A percentile compares a stretch with the other conserved stretches of the same genome.
Evolutionary conservation across 2,888 invertebrate genomes (phyloP).

Genomic region (Trichopria drosophilae): DNA sequence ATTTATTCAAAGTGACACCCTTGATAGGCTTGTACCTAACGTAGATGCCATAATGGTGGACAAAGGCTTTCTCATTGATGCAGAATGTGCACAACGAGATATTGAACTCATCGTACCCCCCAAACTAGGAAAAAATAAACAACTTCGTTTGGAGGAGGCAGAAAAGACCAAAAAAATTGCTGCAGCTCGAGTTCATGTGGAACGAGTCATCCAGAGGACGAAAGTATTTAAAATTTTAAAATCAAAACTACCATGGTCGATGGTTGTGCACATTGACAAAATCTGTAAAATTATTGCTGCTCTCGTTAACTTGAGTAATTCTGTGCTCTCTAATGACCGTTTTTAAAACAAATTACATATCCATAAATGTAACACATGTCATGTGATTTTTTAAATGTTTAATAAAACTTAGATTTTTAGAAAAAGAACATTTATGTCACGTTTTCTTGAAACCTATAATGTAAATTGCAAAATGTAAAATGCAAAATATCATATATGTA

Average conservation of each 20-base stretch:
- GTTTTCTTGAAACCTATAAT: too few relatives aligned
- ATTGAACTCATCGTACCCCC: constrained; percentile 17
- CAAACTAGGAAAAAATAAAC: constrained; percentile 4
- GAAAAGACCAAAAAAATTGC: constrained; percentile 26
- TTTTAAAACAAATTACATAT: too few relatives aligned
- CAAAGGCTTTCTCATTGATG: constrained; percentile 17
- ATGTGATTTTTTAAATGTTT: too few relatives aligned
- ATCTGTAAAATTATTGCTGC: constrained; percentile 24
- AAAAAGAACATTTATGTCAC: too few relatives aligned
- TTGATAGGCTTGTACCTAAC: constrained; percentile 11
- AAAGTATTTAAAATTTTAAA: too few relatives aligned
- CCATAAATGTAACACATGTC: too few relatives aligned
- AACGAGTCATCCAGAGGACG: constrained; percentile 19
- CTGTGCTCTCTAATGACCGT: too few relatives aligned
- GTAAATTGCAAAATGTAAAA: too few relatives aligned
- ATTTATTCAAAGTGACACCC: constrained; percentile 14
- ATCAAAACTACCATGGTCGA: constrained; percentile 23
- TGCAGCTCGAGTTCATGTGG: constrained; percentile 22
- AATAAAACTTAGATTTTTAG: too few relatives aligned
- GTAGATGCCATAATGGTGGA: constrained; percentile 26
- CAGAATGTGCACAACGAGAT: constrained; percentile 17
- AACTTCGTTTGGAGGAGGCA: constrained; percentile 8
- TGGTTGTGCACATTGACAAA: constrained; percentile 16
- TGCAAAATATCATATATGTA: too few relatives aligned
- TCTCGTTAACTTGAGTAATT: constrained; percentile 23